These are phyloP conservation scores for Leptopilina boulardi DNA, from an alignment of 1,140 invertebrate genomes.

Conservation along the genomic window DNA sequence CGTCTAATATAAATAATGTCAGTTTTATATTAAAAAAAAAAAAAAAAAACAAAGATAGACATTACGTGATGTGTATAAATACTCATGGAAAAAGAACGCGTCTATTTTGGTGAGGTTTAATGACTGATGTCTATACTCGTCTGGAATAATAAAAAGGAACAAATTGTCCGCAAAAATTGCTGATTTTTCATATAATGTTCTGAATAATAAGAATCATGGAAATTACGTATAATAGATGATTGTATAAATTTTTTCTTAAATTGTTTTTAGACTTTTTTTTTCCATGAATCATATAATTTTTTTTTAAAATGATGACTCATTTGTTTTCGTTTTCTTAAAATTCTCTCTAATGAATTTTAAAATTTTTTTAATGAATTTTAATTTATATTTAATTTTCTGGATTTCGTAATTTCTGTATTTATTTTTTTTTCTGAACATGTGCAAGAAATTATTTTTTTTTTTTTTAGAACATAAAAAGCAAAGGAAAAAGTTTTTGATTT, in stretches of 20 bases:
- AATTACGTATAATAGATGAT: not conserved
- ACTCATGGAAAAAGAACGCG: not conserved
- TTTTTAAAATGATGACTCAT: too few relatives aligned
- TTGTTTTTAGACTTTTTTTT: not conserved
- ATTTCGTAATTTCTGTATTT: too few relatives aligned
- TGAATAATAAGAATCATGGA: conserved; percentile 21
- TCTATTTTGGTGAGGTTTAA: not conserved
- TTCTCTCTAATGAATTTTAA: too few relatives aligned
- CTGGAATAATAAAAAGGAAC: conserved; percentile 1
- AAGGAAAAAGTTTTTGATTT: not conserved
- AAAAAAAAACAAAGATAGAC: not conserved
- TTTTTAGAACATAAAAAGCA: too few relatives aligned
- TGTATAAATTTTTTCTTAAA: not conserved
- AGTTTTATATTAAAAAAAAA: too few relatives aligned
- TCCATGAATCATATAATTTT: not conserved
- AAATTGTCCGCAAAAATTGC: not conserved
- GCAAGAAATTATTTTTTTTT: not conserved
- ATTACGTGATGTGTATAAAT: not conserved
- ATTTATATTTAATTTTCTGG: too few relatives aligned
- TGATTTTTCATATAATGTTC: not conserved
- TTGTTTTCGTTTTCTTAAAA: too few relatives aligned
- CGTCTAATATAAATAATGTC: not conserved
- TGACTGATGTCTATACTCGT: not conserved
- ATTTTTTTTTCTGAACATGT: not conserved
- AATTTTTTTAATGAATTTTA: too few relatives aligned